Conservation (phyloP, 2,888 invertebrate genomes). For the Prosapia bicincta region DNA sequence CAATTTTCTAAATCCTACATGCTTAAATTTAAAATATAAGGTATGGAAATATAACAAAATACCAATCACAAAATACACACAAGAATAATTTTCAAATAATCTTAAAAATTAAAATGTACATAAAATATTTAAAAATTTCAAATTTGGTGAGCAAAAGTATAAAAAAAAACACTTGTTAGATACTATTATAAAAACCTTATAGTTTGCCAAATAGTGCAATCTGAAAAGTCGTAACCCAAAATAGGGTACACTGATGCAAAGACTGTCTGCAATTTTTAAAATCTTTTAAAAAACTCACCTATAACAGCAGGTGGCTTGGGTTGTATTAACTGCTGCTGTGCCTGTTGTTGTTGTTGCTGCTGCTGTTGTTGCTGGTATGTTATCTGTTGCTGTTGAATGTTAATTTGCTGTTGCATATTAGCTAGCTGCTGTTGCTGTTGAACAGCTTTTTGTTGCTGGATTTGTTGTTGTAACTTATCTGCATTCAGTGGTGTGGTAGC, state of each 20-base stretch:
- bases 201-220: no score
- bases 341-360: constrained; percentile 41
- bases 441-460: constrained; percentile 34
- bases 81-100: no score
- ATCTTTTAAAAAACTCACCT: constrained; percentile 51
- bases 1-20: background rate
- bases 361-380: constrained; percentile 41
- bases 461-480: constrained; percentile 41
- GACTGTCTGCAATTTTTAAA: no score
- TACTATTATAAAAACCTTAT: no score
- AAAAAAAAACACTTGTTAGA: no score
- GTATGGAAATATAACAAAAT: no score
- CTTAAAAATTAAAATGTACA: no score
- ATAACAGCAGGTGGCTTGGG: constrained; percentile 51
- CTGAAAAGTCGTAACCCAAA: no score
- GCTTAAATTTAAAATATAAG: background rate
- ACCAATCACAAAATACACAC: no score
- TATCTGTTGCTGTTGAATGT: constrained; percentile 42
- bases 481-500: constrained; percentile 29
- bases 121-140: no score
- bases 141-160: no score
- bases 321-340: constrained; percentile 45
- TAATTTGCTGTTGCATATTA: constrained; percentile 33
- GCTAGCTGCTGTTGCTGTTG: constrained; percentile 47
- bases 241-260: no score